Conservation (phyloP, 2,113 vertebrate genomes). For the Psilopogon haemacephalus region DNA sequence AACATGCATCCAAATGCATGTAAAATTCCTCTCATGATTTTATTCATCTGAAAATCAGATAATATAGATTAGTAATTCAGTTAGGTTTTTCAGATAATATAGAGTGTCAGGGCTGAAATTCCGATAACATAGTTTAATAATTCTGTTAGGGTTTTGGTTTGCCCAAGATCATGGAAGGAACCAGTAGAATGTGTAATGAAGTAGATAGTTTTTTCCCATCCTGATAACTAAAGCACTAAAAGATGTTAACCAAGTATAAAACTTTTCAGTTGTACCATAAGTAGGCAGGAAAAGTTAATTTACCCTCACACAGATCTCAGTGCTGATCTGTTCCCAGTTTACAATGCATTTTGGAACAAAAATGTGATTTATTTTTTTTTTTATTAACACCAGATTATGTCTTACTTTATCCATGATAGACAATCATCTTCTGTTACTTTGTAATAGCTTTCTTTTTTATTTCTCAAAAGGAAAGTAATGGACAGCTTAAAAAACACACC, state of each 20-base stretch:
- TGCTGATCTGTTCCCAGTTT: constrained; percentile 7
- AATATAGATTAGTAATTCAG: neutral
- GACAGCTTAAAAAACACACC: constrained; percentile 39
- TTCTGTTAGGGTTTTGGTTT: neutral
- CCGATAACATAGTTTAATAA: neutral
- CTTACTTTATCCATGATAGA: neutral
- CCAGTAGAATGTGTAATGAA: neutral
- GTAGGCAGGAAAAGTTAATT: neutral
- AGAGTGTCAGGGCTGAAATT: too few species aligned
- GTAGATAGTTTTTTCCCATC: neutral
- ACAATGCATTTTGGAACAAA: neutral
- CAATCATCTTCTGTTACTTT: neutral
- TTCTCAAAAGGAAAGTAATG: neutral
- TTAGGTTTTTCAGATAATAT: too few species aligned
- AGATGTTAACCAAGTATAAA: neutral
- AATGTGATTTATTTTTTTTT: neutral
- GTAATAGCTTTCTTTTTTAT: neutral
- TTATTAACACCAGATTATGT: neutral
- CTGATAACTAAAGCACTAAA: neutral
- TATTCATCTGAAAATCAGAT: neutral
- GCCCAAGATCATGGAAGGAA: neutral
- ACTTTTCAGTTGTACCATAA: neutral
- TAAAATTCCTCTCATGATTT: neutral
- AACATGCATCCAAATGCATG: neutral
- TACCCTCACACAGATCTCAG: neutral